Base-by-base conservation (phyloP, 2,888 invertebrate genomes). In the Mystacides longicornis region DNA sequence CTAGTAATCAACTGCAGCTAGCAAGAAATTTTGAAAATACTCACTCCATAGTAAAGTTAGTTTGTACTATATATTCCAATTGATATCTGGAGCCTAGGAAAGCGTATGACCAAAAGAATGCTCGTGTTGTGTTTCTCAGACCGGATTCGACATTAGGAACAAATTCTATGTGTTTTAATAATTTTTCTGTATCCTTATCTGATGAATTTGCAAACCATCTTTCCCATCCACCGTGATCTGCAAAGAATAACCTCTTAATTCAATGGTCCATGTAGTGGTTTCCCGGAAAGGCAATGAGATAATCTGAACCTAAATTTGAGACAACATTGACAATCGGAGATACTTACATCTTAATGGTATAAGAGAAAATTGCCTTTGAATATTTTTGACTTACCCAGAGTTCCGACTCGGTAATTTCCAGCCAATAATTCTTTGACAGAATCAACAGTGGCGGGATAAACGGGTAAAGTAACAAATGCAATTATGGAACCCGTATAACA, bases 401-500 rank as follows among this genome's bases (percentile, higher is more conserved):
- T 87, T 31, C 86, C 87, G 54, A 89, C 78, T 63, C 82, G 79
- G 68, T 82, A 89, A 65, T 84, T 82, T 49, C 86, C 80, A 2
- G 77, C 72, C 5, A 86, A 64, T 4, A 90, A 68, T 66, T 89
- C 84, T 46, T 79, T 65, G 2, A 86, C 79, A 1, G 82, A 81
- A 64, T 90, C 88, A 3, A 88, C 77, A 0, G 87, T 86, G 60
- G 81, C 79, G 1, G 89, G 89, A 70, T 82, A 88, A 0, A 86
- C 77, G 1, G 89, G 89, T 49, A 89, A 68, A 0, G 89, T 89
- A 7, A 90, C 89, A 68, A 89, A 90, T 0, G 89, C 89, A 65
- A 90, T 89, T 22, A 90, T 89, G 1, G 87, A 89, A 2, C 89
- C 88, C 1, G 89, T 89, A 66, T 90, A 90, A 65, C 89, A 88